Percentiles rank a stretch among this genome's conserved stretches.
Conservation (phyloP, 2,888 invertebrate genomes). For the Apotomis betuletana region DNA sequence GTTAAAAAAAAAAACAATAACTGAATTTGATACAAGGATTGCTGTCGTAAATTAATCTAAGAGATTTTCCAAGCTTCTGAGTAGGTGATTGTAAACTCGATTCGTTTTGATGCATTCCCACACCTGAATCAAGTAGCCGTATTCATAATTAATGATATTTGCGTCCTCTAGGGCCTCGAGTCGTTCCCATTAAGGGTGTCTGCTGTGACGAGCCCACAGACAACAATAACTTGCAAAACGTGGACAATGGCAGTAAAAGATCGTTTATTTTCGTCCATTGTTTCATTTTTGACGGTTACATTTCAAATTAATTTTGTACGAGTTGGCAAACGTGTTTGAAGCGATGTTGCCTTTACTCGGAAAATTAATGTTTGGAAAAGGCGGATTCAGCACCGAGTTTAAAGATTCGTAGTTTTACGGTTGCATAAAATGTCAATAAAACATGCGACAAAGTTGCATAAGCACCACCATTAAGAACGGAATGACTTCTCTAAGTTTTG, state of each 20-base stretch:
- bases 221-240: conserved; percentile 33
- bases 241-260: conserved; percentile 31
- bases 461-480: not conserved
- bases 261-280: conserved; percentile 30
- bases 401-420: not conserved
- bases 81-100: not conserved
- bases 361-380: not conserved
- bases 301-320: conserved; percentile 31
- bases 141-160: not conserved
- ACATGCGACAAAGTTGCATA: conserved; percentile 8
- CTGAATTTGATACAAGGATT: no score
- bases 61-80: not conserved
- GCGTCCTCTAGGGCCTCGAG: not conserved
- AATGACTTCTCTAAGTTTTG: conserved; percentile 3
- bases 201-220: conserved; percentile 19
- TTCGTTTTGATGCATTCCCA: not conserved
- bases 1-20: no score
- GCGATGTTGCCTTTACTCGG: not conserved
- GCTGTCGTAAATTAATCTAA: no score
- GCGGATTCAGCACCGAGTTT: not conserved
- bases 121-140: not conserved
- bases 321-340: not conserved
- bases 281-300: conserved; percentile 27
- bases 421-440: not conserved
- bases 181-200: conserved; percentile 21